Evolutionary conservation across 1,140 invertebrate species (phyloP), one percentile per base, ranked within the genome.

Genomic region (Eciton burchellii): DNA sequence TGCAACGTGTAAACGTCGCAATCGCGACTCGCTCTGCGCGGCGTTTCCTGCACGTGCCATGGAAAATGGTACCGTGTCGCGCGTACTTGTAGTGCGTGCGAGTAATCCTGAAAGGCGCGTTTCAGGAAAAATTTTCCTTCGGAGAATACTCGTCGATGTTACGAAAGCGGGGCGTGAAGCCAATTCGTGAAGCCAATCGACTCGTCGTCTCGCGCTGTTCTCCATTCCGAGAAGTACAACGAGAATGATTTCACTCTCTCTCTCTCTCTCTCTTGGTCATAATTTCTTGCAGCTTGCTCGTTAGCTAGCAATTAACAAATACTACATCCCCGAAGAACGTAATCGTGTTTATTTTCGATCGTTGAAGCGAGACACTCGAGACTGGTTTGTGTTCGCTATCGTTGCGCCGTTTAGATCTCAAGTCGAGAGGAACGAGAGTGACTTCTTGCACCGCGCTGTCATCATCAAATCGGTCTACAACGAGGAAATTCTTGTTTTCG

Each of bases 381-480:
- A 83, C 84, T 77, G 41, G 62, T 79, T 79, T 70, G 74, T 70
- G 74, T 79, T 62, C 35, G 5, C 26, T 52, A 54, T 76, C 82
- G 86, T 87, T 84, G 85, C 86, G 66, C 85, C 83, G 86, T 88
- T 88, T 88, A 87, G 83, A 87, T 65, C 82, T 87, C 82, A 87
- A 87, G 65, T 87, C 82, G 86, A 88, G 85, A 87, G 86, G 86
- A 88, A 88, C 86, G 86, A 68, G 60, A 65, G 47, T 56, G 74
- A 65, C 85, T 87, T 87, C 86, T 87, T 84, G 74, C 59, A 49
- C 62, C 56, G 14, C 63, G 47, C 72, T 72, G 66, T 81, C 68
- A 35, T 49, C 35, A 45, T 76, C 70, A 83, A 79, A 59, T 71
- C 70, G 35, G 59, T 47, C 59, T 24, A 56, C 62, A 41, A 84